Percentiles rank a stretch among this genome's conserved stretches.
Evolutionary conservation across 2,888 invertebrate species (phyloP).

Genomic region (Stenodera caucasica): DNA sequence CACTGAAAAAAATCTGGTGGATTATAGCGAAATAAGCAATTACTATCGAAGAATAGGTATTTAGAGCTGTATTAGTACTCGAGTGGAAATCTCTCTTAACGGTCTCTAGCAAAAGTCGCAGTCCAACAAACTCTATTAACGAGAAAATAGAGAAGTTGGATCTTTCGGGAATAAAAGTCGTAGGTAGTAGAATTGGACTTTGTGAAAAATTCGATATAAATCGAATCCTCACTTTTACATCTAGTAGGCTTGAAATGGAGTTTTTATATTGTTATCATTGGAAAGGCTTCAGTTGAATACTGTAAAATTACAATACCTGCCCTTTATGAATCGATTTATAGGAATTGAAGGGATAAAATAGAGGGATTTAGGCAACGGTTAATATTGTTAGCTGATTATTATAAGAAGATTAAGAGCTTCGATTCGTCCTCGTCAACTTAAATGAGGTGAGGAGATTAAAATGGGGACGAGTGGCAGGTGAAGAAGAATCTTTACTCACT

Average conservation of each 20-base stretch:
- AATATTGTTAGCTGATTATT: conserved; percentile 1
- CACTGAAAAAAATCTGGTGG: neutral
- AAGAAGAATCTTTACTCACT: neutral
- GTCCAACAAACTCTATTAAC: conserved; percentile 3
- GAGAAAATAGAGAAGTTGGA: neutral
- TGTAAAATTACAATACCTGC: neutral
- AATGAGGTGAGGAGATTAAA: conserved; percentile 7
- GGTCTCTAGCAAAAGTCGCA: neutral
- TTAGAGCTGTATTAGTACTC: neutral
- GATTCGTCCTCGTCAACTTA: conserved; percentile 4
- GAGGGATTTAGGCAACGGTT: neutral
- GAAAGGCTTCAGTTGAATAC: too few relatives aligned
- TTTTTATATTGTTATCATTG: too few relatives aligned
- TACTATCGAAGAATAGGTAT: neutral
- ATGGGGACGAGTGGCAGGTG: neutral
- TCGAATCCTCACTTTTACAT: neutral
- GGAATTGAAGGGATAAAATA: neutral
- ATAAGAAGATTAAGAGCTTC: conserved; percentile 5
- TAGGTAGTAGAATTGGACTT: neutral
- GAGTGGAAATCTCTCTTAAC: neutral
- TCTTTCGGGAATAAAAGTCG: neutral
- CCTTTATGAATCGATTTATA: neutral
- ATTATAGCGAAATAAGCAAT: too few relatives aligned
- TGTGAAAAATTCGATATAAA: neutral
- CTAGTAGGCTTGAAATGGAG: too few relatives aligned